Base-by-base conservation (phyloP, 2,113 vertebrate species). In the Hippoglossus stenolepis region DNA sequence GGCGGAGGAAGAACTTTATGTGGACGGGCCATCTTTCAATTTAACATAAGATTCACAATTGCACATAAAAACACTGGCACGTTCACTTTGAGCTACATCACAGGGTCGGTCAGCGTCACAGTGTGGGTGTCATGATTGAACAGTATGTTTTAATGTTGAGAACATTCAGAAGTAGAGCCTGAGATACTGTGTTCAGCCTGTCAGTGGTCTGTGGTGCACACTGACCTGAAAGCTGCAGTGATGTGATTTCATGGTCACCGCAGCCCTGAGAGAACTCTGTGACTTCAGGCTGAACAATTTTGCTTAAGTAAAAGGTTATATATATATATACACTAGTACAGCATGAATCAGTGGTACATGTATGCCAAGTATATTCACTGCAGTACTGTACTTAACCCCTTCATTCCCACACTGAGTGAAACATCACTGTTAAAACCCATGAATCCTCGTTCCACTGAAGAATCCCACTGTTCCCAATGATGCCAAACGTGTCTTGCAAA, bases 241-340 rank as follows among this genome's bases (percentile, higher is more conserved):
- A 85, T 87, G 63, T 79, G 28, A 85, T 89, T 86, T 83, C 71
- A 84, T 64, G 73, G 85, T 84, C 79, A 51, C 59, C 70, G 71
- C 53, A 31, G 51, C 17, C 18, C 47, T 51, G 47, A 68, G n/a
- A 40, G 26, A 11, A 21, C 31, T 53, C 13, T 18, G 10, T 31
- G 51, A 73, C 60, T 74, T 24, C 20, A 74, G 65, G 65, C 56
- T 54, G 54, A 60, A 63, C 31, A 68, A 15, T 72, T 74, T 43
- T 54, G 26, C 59, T 66, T 65, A 63, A 57, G 40, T 79, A 20
- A 75, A 51, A 11, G 61, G 49, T 70, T 73, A 66, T 61, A 79
- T 43, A 43, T 40, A 68, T 57, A 24, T 14, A 38, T 60, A 60
- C 12, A 43, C 11, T 28, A 66, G 6, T 45, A 13, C 17, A 47